Evolutionary conservation across 2,888 invertebrate genomes (phyloP), one percentile per base, ranked within the genome.

Genomic region (Drosophila parthenogenetica): DNA sequence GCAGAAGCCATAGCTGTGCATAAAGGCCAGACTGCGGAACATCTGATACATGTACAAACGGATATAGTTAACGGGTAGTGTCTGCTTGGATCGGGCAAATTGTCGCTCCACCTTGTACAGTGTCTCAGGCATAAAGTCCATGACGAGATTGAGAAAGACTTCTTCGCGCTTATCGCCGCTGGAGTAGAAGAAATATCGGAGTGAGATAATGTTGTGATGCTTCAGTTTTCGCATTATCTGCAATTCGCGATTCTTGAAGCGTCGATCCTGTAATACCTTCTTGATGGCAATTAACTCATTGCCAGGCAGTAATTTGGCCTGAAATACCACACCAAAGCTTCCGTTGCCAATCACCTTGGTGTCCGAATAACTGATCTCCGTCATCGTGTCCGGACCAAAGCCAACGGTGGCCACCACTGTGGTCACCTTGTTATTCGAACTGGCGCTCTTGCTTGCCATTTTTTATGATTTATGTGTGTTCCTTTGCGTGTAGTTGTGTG

Each of bases 151-250:
- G 94, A 99, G 96, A 95, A 98, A 99, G 93, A 99, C 98, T 94
- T 99, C 99, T 94, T 99, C 99, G 94, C 99, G 99, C 97, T 98
- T 99, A 94, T 99, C 99, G 93, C 99, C 99, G 93, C 98, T 98
- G 92, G 99, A 99, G 94, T 99, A 99, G 95, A 99, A 99, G 96
- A 98, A 99, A 95, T 98, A 99, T 95, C 98, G 98, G 93, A 99
- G 96, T 94, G 98, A 98, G 92, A 99, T 99, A 94, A 99, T 99
- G 94, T 99, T 99, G 95, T 98, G 98, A 94, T 99, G 99, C 93
- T 99, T 98, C 94, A 99, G 94, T 93, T 98, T 97, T 93, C 99
- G 95, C 99, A 99, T 99, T 85, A 99, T 99, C 95, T 99, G 99
- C 93, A 99, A 95, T 94, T 99, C 99, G 91, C 99, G 97, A 94